These are phyloP conservation scores for Botia kubotai DNA, from an alignment of 2,797 vertebrate genomes.

Conservation along the genomic window DNA sequence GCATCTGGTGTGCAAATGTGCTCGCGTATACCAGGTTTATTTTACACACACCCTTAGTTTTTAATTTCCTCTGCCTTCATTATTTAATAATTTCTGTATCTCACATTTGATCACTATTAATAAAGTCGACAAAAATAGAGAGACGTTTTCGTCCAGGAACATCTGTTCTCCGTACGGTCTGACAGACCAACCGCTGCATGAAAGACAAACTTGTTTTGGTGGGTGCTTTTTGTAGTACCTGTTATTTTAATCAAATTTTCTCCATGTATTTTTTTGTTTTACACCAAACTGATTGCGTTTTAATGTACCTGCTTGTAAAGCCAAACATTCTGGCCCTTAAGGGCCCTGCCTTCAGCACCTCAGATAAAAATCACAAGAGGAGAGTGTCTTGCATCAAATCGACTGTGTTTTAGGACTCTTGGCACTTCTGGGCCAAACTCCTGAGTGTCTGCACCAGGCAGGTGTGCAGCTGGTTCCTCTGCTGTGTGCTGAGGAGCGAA, in stretches of 20 bases:
- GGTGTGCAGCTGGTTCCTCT: constrained; percentile 75
- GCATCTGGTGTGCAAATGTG: constrained; percentile 73
- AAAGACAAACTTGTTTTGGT: neutral
- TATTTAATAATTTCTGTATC: constrained; percentile 74
- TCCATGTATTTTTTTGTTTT: neutral
- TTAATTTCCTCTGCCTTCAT: too few species aligned
- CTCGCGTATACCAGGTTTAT: constrained; percentile 70
- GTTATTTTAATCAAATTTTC: neutral
- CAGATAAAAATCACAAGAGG: constrained; percentile 29
- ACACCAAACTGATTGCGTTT: neutral
- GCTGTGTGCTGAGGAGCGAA: constrained; percentile 73
- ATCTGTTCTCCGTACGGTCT: constrained; percentile 44
- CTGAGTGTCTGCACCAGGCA: constrained; percentile 67
- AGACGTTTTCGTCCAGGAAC: constrained; percentile 42
- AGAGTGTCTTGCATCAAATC: constrained; percentile 43
- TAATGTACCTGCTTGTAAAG: constrained; percentile 52
- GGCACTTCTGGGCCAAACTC: constrained; percentile 62
- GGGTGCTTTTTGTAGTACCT: neutral
- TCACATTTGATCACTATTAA: constrained; percentile 58
- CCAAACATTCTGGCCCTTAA: neutral
- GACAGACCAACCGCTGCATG: constrained; percentile 17
- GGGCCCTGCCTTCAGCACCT: constrained; percentile 30
- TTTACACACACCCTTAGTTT: constrained; percentile 74
- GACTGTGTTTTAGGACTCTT: constrained; percentile 43
- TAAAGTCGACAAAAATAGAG: constrained; percentile 20